Evolutionary conservation across 2,113 vertebrate genomes (phyloP), one percentile per base, ranked within the genome.

Genomic region (Stictonetta naevosa): DNA sequence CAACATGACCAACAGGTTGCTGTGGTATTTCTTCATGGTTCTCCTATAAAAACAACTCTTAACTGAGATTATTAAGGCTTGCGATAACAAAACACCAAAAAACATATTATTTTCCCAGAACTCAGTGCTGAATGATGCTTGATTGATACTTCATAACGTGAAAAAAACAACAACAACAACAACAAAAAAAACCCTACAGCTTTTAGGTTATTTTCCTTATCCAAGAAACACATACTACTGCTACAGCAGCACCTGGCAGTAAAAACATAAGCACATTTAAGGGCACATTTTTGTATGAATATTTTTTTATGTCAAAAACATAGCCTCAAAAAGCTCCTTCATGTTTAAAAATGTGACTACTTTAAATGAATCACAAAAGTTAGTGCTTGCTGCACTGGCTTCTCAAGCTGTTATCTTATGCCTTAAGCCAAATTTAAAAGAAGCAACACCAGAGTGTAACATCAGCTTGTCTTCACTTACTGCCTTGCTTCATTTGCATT

Each of bases 391-490:
- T 86, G 77, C 68, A 88, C 80, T 75, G 42, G 73, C 48, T 95
- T 90, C 80, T 93, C 92, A 94, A 96, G 83, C 90, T 95, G 90
- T 90, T 96, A 83, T 63, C 90, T 88, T 88, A 68, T 50, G 82
- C 86, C 62, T 84, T 68, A 84, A 90, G 95, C 80, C 88, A 94
- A 94, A 90, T 93, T 81, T 78, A 67, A 78, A 94, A 86, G 93
- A 82, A 95, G 94, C 42, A 92, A 81, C 64, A 83, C 15, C 42
- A 90, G 76, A 72, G 83, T 64, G 42, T 81, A 94, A 92, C 76
- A 95, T 73, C 86, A 91, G 72, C 66, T 95, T 92, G 76, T 93
- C 87, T 95, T 88, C 95, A 88, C 64, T 76, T 92, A 92, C 68
- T 40, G 76, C 34, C 48, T 92, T 64, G 26, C 44, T 53, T 84